Evolutionary conservation across 2,113 vertebrate genomes (phyloP), one percentile per base, ranked within the genome.

Genomic region (Vireo altiloquus): DNA sequence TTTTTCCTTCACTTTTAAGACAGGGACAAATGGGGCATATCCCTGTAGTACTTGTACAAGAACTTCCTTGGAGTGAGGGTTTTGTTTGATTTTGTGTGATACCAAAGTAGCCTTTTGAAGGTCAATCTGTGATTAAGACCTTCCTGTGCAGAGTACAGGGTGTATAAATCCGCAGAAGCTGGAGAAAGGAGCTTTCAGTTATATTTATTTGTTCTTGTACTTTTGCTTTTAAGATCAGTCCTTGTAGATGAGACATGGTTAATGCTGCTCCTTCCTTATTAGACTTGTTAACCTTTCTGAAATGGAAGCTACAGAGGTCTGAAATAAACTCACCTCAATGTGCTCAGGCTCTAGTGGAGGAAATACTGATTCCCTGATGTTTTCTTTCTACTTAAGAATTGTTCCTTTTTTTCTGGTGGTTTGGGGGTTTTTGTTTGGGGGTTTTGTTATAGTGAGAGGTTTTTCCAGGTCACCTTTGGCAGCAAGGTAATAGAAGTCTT

Each of bases 391-490:
- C 22, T 11, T 52, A 39, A 49, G 19, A 40, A 40, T 30, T 2
- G 4, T 49, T 70, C 20, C 10, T 42, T 81, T 56, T 56, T 40
- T 35, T 7, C 28, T 39, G 17, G 3, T 61, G 11, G 2, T 56
- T n/a, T 15, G 33, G 21, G 33, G 56, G 33, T 6, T 11, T 37
- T 33, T 37, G 5, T 65, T 49, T 39, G 21, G 21, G 39, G 39
- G 1, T 54, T 74, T 56, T 61, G 11, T 72, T 54, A 22, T 10
- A 6, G 31, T 10, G n/a, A 23, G 40, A 4, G 24, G 13, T n/a
- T 18, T 10, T 1, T 14, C 6, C 13, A 2, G 0, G 28, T 40
- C 4, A 6, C 11, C 33, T 59, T 37, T 66, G 44, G 42, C 53
- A 85, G 24, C 14, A 46, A 47, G 8, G 49, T 49, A 14, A n/a